phyloP scores from a whole-genome alignment of 2,113 vertebrate genomes.

The Lagopus muta region DNA sequence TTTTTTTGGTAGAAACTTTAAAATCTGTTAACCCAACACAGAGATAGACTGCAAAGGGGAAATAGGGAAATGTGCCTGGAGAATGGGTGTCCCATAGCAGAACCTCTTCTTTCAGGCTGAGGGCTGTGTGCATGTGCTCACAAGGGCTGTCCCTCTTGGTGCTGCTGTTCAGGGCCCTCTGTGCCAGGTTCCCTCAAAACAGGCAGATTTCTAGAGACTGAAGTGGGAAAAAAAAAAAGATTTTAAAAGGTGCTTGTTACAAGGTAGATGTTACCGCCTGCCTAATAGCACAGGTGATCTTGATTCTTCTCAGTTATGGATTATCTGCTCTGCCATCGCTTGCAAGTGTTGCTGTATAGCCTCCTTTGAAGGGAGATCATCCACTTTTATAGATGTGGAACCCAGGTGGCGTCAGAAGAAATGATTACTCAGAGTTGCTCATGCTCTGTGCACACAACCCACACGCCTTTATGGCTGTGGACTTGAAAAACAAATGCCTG shows the following conservation, averaged over 20 bases:
- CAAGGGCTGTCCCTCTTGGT: not conserved
- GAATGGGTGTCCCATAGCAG: not conserved
- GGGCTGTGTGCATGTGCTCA: not conserved
- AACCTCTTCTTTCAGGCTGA: not conserved
- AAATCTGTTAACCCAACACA: not conserved
- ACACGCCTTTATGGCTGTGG: accelerated
- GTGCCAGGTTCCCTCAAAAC: not conserved
- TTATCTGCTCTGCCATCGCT: not conserved
- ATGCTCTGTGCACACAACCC: not conserved
- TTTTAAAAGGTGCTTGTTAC: not conserved
- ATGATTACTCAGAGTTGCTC: not conserved
- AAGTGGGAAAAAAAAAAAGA: not conserved
- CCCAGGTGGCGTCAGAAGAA: not conserved
- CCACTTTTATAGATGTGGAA: not conserved
- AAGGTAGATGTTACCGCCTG: not conserved
- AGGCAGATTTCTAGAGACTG: not conserved
- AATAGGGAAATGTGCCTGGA: not conserved
- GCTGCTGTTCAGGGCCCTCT: not conserved
- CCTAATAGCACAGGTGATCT: not conserved
- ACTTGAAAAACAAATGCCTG: not conserved
- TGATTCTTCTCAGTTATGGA: not conserved
- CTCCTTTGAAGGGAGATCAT: not conserved
- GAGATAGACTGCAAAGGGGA: not conserved
- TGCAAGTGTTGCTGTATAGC: not conserved
- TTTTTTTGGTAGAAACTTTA: not conserved